Evolutionary conservation across 2,797 vertebrate species (phyloP), one percentile per base, ranked within the genome.

Genomic region (Tarsius wallacei): DNA sequence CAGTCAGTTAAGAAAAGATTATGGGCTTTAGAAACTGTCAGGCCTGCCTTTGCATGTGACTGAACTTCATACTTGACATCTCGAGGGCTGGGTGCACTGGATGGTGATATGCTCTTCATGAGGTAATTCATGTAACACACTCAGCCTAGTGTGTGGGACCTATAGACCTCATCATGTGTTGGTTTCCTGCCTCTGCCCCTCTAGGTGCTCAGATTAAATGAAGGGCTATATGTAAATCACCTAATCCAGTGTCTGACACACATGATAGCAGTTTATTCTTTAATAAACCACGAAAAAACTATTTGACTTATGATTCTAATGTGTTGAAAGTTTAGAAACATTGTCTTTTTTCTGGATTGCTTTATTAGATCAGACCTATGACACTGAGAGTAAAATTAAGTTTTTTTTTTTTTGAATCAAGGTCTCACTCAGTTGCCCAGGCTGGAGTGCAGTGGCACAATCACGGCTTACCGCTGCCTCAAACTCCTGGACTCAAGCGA

Each of bases 331-430:
- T 90, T 92, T 78, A 90, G 66, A 82, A 66, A 61, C 15, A 53
- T 73, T 92, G 10, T 68, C 3, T 28, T 42, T 81, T 92, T 83
- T 82, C 31, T 90, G n/a, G 28, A 68, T 88, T 90, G 15, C 68
- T 76, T 84, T 87, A 91, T 85, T 10, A 77, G 22, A 61, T 90
- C 31, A 94, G 91, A 78, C 10, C 11, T 94, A n/a, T 66, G 28
- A 91, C 73, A 19, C 47, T 89, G 49, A 95, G 31, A 73, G 15
- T 90, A 81, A 66, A 55, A 53, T 15, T 57, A 31, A 64, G 1
- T 47, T 42, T 63, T 51, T 74, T 59, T 42, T 78, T 85, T 28
- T 96, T 93, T 53, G 53, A 47, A 49, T 42, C 42, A 42, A 42
- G 42, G 42, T 42, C 42, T 42, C 42, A 42, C 42, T 42, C 42